Evolutionary conservation across 2,113 vertebrate genomes (phyloP).

Genomic region (Poeciliopsis retropinna): DNA sequence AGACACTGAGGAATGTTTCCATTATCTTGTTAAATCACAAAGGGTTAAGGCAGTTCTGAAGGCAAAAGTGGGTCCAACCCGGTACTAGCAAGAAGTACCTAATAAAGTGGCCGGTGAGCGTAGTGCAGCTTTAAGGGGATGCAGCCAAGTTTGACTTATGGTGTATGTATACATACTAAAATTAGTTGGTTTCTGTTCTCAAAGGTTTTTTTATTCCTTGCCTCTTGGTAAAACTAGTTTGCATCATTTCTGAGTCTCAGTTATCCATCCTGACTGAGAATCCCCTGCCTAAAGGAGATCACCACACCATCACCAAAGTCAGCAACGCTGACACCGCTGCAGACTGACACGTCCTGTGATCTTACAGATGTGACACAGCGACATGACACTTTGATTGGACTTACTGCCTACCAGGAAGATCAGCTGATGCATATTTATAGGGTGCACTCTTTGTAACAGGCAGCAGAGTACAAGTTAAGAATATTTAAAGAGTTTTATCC

Average conservation of each 20-base stretch:
- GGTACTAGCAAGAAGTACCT: too few species aligned
- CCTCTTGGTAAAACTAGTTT: conserved; percentile 49
- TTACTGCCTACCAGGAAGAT: conserved; percentile 41
- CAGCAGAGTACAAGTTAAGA: conserved; percentile 51
- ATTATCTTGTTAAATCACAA: too few species aligned
- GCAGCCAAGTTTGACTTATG: not conserved
- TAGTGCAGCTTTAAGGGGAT: too few species aligned
- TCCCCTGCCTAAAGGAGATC: conserved; percentile 51
- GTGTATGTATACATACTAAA: too few species aligned
- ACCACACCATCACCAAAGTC: conserved; percentile 49
- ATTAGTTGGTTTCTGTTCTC: too few species aligned
- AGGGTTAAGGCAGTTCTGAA: too few species aligned
- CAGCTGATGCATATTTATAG: conserved; percentile 65
- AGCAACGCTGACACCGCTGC: conserved; percentile 43
- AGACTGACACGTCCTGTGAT: conserved; percentile 57
- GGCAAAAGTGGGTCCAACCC: too few species aligned
- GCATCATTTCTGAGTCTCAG: conserved; percentile 44
- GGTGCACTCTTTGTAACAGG: conserved; percentile 36
- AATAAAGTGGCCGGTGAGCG: too few species aligned
- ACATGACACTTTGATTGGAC: conserved; percentile 60
- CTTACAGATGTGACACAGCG: conserved; percentile 45
- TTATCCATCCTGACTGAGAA: conserved; percentile 46
- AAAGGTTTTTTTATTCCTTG: conserved; percentile 22
- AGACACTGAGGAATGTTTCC: too few species aligned
- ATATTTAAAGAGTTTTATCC: conserved; percentile 62